Base-by-base conservation (phyloP, 2,888 invertebrate species). In the Eupithecia exiguata region DNA sequence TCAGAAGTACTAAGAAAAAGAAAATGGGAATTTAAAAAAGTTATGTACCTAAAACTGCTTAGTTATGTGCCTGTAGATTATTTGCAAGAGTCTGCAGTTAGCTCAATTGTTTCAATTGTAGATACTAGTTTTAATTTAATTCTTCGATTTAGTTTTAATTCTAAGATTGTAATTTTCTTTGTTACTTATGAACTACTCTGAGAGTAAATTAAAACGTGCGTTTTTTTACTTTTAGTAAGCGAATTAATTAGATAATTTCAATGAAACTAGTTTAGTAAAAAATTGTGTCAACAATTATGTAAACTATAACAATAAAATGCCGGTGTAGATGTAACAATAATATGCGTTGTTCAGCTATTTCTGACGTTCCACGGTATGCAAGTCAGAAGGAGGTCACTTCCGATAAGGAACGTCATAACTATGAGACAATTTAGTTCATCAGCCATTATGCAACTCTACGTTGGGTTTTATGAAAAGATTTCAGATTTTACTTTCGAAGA, bases 351-450 rank as follows among this genome's bases (percentile, higher is more conserved):
- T 70, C 53, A 75, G 72, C 67, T 75, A 63, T 43, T 72, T 75
- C 53, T 75, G 72, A 5, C 25, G 46, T 63, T 38, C 69, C 74
- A 74, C 76, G 74, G 74, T 77, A 80, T 78, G 80, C 77, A 76
- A 77, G 75, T 72, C 73, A 77, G 74, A 80, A 78, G 74, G 73
- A 74, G 80, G 80, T 78, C 80, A 78, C 77, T 78, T 80, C 79
- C 79, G 76, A 74, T 74, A 80, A 76, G 73, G 75, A 77, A 80
- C 73, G 80, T 78, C 79, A 80, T 77, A 77, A 74, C 76, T 74
- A 65, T 74, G 77, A 79, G 76, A 76, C 73, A 71, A 76, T 74
- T 76, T 73, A 71, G 71, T 73, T 76, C 73, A 73, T 76, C 76
- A 76, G 73, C 67, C 43, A 68, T 70, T 65, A 36, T 65, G 36